Evolutionary conservation across 2,797 vertebrate genomes (phyloP), one percentile per base, ranked within the genome.

Genomic region (Catharus ustulatus): DNA sequence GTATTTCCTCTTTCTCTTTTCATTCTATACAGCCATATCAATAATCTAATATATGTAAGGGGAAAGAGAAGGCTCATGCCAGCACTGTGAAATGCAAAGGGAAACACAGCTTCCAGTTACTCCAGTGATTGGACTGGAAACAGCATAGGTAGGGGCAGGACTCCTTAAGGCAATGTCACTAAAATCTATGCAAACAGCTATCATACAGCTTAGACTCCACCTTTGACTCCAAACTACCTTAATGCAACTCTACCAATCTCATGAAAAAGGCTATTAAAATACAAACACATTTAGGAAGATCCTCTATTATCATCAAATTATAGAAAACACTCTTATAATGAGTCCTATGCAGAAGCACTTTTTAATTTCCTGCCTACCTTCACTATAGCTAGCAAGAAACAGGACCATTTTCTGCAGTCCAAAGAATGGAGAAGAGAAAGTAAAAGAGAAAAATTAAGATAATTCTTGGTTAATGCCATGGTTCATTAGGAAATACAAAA

Each of bases 301-400:
- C 11, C 9, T 58, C 45, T 84, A 40, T 59, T 74, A 77, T 43
- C 43, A 68, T 29, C 49, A 89, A 79, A 66, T 57, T 12, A 52
- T 49, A 81, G 61, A 32, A 94, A 89, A 87, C 15, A 48, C 19
- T 85, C 21, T 76, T 67, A 76, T 57, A 57, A 74, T 24, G 26
- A 90, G 67, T 88, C 61, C 91, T 87, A 42, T 49, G 80, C 16
- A 87, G 66, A 90, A 79, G 21, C 27, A 74, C 15, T 18, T 48
- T 40, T 79, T 76, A 59, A 61, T 91, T 94, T 90, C 88, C 86
- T 93, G 91, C 87, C 93, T 94, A 57, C 43, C 49, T 95, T 75
- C 77, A 67, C 73, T 69, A 80, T 3, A 75, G 66, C 46, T 3
- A 77, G 69, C 49, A 91, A 87, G 30, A 18, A 90, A 91, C 19